Evolutionary conservation across 2,888 invertebrate species (phyloP).

Genomic region (Argyresthia albistria): DNA sequence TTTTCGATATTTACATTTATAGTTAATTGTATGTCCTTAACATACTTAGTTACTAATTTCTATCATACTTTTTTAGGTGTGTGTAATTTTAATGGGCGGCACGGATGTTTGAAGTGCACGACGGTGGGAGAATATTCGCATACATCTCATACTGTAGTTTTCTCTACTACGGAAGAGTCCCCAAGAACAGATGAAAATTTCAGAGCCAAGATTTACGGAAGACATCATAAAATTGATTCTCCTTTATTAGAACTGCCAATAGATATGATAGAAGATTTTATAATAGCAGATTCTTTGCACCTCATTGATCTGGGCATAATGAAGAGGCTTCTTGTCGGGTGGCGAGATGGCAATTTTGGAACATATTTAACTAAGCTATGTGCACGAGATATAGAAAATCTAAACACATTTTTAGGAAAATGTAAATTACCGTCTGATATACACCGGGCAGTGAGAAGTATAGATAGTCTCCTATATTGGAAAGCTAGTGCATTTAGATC

Average conservation of each 20-base stretch:
- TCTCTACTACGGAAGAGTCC: not conserved
- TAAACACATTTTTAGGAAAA: conserved; percentile 9
- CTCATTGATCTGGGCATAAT: conserved; percentile 15
- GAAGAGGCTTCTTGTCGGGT: conserved; percentile 15
- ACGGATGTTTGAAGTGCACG: conserved; percentile 15
- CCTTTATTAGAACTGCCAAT: conserved; percentile 10
- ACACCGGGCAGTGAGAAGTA: conserved; percentile 12
- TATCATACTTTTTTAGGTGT: conserved; percentile 5
- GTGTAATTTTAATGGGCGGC: conserved; percentile 13
- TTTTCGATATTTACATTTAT: too few species aligned
- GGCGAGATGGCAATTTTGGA: conserved; percentile 15
- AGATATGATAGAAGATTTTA: too few species aligned
- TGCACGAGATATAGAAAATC: conserved; percentile 10
- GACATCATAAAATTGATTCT: conserved; percentile 10
- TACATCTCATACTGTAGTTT: conserved; percentile 13
- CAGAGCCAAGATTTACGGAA: conserved; percentile 3
- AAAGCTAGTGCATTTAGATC: conserved; percentile 16
- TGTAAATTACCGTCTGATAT: conserved; percentile 14
- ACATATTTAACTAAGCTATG: conserved; percentile 9
- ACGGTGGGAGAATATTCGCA: conserved; percentile 18
- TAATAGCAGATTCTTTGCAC: conserved; percentile 14
- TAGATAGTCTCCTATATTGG: conserved; percentile 14
- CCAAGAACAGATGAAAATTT: conserved; percentile 10
- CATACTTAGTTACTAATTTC: too few species aligned
- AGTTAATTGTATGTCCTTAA: too few species aligned